Conservation (phyloP, 2,113 vertebrate genomes). For the Sorex araneus region DNA sequence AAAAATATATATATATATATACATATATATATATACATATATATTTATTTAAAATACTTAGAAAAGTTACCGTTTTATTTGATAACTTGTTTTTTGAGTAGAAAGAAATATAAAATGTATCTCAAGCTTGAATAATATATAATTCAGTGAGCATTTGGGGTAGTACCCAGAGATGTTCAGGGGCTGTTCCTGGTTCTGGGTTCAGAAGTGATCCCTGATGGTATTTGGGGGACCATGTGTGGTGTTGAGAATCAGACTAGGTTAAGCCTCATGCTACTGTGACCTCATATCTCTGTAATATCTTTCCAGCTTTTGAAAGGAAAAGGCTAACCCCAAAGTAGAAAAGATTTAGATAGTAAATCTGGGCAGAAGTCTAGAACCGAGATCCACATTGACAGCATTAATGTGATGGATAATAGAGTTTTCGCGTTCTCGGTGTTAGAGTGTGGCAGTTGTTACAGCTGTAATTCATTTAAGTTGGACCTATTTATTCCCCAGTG, state of each 20-base stretch:
- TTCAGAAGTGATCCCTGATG: too few species aligned
- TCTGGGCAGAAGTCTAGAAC: neutral
- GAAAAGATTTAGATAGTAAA: constrained; percentile 55
- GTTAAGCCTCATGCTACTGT: too few species aligned
- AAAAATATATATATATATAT: too few species aligned
- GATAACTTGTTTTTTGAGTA: constrained; percentile 7
- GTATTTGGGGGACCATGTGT: too few species aligned
- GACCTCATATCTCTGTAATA: too few species aligned
- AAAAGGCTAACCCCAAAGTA: neutral
- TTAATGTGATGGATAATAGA: neutral
- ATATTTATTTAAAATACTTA: neutral
- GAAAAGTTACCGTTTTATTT: constrained; percentile 17
- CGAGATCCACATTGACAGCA: constrained; percentile 1
- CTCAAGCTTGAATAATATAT: constrained; percentile 25
- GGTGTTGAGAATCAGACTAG: neutral
- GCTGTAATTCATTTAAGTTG: constrained; percentile 42
- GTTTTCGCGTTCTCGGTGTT: constrained; percentile 38
- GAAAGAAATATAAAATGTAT: constrained; percentile 9
- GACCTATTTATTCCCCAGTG: constrained; percentile 16
- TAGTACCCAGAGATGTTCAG: too few species aligned
- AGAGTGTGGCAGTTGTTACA: constrained; percentile 9
- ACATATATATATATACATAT: too few species aligned
- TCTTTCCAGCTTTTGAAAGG: neutral
- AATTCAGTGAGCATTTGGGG: neutral
- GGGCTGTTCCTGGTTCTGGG: too few species aligned